These are phyloP conservation scores for Zapornia atra DNA, from an alignment of 2,113 vertebrate genomes.

Conservation along the genomic window DNA sequence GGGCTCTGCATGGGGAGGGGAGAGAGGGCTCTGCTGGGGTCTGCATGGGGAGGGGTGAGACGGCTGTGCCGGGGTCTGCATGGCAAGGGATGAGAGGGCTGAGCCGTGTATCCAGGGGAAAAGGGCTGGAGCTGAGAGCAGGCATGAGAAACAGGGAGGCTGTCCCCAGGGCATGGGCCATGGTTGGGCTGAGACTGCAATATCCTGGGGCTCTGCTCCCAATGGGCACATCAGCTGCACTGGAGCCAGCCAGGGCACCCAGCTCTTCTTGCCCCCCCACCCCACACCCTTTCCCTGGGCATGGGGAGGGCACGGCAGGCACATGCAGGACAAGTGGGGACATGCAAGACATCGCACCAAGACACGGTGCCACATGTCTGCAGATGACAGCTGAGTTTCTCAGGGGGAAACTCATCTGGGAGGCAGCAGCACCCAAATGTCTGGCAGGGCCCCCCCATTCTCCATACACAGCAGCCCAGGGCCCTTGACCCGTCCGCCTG, in stretches of 20 bases:
- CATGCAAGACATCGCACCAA: accelerated
- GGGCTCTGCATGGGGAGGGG: not conserved
- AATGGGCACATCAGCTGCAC: not conserved
- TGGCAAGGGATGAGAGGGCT: accelerated
- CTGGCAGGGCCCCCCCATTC: accelerated
- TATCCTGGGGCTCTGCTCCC: not conserved
- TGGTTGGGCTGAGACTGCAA: not conserved
- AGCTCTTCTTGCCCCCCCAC: too few relatives aligned
- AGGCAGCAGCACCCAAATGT: not conserved
- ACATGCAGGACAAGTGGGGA: accelerated
- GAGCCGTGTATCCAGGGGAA: too few relatives aligned
- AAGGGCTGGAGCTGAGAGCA: not conserved
- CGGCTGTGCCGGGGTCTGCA: not conserved
- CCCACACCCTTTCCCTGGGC: not conserved
- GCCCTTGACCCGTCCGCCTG: too few relatives aligned
- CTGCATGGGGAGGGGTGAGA: too few relatives aligned
- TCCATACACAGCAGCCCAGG: not conserved
- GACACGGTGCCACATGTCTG: accelerated
- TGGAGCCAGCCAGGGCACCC: not conserved
- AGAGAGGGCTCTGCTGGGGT: too few relatives aligned
- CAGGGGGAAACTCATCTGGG: not conserved
- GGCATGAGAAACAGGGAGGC: not conserved
- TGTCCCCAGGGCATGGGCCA: not conserved
- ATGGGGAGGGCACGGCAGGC: accelerated
- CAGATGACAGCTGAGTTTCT: not conserved